Evolutionary conservation across 2,113 vertebrate species (phyloP).

Genomic region (Oostethus manadensis): DNA sequence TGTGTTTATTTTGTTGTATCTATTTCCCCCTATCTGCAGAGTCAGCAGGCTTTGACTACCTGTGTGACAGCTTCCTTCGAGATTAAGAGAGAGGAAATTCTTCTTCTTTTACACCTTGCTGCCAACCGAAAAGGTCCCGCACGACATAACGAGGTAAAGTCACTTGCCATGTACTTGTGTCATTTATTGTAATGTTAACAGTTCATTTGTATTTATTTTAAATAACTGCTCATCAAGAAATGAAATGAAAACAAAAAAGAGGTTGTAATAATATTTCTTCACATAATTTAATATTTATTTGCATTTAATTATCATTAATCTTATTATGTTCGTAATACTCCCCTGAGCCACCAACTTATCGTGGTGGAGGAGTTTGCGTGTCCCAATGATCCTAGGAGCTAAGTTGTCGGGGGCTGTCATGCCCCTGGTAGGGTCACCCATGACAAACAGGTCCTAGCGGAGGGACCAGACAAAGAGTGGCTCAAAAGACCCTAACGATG

Average conservation of each 20-base stretch:
- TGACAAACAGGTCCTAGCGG: no score
- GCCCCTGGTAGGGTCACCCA: no score
- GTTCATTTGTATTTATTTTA: neutral
- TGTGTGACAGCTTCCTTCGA: conserved; percentile 14
- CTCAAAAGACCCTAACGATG: no score
- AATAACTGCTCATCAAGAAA: neutral
- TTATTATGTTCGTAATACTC: no score
- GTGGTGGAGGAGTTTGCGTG: no score
- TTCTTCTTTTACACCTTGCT: conserved; percentile 21
- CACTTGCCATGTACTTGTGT: neutral
- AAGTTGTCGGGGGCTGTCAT: no score
- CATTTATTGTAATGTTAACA: neutral
- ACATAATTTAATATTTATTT: neutral
- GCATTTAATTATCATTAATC: no score
- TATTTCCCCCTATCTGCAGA: conserved; percentile 29
- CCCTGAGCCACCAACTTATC: no score
- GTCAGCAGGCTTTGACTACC: conserved; percentile 24
- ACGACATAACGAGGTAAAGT: conserved; percentile 45
- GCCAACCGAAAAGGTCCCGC: conserved; percentile 26
- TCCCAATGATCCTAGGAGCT: no score
- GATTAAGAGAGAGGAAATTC: conserved; percentile 19
- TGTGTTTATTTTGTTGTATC: conserved; percentile 9
- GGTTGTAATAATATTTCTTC: conserved; percentile 9
- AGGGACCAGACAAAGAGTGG: no score
- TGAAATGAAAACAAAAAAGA: neutral